phyloP scores from a whole-genome alignment of 2,113 vertebrate species.

The Marcusenius ussheri region DNA sequence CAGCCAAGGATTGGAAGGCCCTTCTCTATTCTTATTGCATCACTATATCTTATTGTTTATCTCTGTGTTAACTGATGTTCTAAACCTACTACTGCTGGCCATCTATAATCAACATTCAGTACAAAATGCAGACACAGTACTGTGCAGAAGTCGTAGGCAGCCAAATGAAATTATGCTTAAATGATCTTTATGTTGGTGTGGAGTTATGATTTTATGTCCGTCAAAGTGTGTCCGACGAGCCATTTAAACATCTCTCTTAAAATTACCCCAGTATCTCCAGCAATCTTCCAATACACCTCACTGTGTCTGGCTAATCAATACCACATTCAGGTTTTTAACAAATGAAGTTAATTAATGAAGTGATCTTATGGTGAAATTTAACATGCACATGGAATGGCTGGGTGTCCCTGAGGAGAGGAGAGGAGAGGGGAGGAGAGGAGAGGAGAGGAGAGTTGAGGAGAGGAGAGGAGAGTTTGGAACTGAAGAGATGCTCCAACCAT shows the following conservation, averaged over 20 bases:
- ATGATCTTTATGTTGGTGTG: background rate
- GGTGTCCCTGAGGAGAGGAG: no score
- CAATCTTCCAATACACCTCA: background rate
- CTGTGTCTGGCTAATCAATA: background rate
- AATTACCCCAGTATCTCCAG: background rate
- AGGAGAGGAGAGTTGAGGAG: no score
- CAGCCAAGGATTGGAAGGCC: background rate
- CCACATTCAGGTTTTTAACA: background rate
- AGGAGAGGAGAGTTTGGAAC: background rate
- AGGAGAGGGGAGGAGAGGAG: no score
- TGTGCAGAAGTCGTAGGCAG: background rate
- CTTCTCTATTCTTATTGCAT: background rate
- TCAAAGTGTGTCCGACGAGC: background rate
- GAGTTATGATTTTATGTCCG: background rate
- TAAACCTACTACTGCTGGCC: background rate
- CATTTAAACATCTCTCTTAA: background rate
- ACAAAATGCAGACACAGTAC: background rate
- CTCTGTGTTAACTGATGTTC: background rate
- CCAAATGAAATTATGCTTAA: background rate
- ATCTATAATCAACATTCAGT: background rate
- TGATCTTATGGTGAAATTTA: background rate
- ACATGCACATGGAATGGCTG: background rate
- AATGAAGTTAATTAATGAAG: background rate
- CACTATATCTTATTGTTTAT: background rate
- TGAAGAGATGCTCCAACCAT: background rate